A percentile compares a stretch with the other conserved stretches of the same genome.
phyloP scores from a whole-genome alignment of 2,888 invertebrate genomes.

The Ptilodon capucinus region DNA sequence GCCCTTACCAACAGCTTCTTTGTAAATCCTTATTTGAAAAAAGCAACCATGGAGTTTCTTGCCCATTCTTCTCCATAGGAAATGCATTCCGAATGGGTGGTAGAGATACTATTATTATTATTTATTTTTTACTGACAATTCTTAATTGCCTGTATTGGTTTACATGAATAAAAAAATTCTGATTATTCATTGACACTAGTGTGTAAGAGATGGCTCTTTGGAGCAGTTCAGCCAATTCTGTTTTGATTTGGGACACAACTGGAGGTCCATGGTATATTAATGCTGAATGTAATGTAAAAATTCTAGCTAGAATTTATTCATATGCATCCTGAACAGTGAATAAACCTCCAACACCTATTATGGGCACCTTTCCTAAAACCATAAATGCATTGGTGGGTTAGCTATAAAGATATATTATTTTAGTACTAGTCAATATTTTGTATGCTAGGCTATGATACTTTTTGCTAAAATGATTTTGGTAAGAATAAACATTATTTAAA shows the following conservation, averaged over 20 bases:
- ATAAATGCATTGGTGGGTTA: not conserved
- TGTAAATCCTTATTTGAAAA: no score
- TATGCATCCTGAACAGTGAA: constrained; percentile 94
- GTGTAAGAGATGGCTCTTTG: constrained; percentile 86
- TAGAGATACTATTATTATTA: no score
- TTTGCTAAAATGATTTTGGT: no score
- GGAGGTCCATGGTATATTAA: constrained; percentile 94
- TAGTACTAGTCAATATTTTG: not conserved
- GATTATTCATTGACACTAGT: constrained; percentile 84
- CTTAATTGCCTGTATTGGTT: no score
- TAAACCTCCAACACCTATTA: constrained; percentile 98
- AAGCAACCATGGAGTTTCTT: no score
- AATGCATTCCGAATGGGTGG: no score
- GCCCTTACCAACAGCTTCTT: constrained; percentile 89
- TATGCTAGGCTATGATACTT: no score
- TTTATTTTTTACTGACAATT: no score
- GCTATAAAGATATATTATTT: no score
- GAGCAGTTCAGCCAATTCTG: constrained; percentile 88
- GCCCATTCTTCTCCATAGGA: no score
- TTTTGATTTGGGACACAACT: constrained; percentile 90
- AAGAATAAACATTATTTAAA: no score
- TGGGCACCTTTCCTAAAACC: constrained; percentile 85
- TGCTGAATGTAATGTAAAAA: constrained; percentile 96
- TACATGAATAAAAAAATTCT: no score
- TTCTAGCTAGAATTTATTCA: constrained; percentile 95